A percentile compares a stretch with the other conserved stretches of the same genome.
phyloP scores from a whole-genome alignment of 2,113 vertebrate species.

The Chelonoidis abingdonii region DNA sequence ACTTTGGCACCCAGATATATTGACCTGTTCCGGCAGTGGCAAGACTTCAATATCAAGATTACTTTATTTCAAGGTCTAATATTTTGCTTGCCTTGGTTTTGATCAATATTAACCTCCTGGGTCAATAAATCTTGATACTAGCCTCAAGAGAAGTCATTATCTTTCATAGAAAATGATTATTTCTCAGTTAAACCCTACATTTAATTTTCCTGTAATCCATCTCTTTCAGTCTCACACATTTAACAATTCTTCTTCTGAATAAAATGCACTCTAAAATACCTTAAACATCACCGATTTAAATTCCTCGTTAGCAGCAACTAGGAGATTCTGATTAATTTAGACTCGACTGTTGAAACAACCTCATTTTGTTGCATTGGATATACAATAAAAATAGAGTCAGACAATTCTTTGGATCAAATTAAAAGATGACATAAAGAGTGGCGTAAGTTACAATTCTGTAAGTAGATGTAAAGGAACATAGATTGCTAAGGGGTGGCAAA shows the following conservation, averaged over 20 bases:
- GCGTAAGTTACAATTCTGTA: background rate
- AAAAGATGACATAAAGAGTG: background rate
- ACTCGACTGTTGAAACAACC: fast-evolving
- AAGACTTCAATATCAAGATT: conserved; percentile 62
- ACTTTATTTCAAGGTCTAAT: conserved; percentile 72
- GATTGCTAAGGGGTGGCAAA: background rate
- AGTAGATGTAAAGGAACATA: background rate
- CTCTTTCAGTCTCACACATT: conserved; percentile 50
- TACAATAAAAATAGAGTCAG: background rate
- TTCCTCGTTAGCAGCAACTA: background rate
- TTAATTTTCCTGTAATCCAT: conserved; percentile 75
- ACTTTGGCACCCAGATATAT: conserved; percentile 45
- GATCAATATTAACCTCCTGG: conserved; percentile 67
- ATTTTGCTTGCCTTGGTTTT: conserved; percentile 66
- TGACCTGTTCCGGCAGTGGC: conserved; percentile 45
- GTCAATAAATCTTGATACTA: conserved; percentile 78
- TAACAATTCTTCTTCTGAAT: background rate
- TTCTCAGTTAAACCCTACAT: conserved; percentile 76
- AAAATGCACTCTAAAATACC: background rate
- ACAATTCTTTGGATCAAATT: background rate
- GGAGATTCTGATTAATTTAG: background rate
- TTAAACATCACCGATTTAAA: background rate
- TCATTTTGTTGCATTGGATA: background rate
- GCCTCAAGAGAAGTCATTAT: conserved; percentile 77
- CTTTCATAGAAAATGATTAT: conserved; percentile 79